These are phyloP conservation scores for Ellobius talpinus DNA, from an alignment of 2,113 vertebrate genomes.

Conservation along the genomic window DNA sequence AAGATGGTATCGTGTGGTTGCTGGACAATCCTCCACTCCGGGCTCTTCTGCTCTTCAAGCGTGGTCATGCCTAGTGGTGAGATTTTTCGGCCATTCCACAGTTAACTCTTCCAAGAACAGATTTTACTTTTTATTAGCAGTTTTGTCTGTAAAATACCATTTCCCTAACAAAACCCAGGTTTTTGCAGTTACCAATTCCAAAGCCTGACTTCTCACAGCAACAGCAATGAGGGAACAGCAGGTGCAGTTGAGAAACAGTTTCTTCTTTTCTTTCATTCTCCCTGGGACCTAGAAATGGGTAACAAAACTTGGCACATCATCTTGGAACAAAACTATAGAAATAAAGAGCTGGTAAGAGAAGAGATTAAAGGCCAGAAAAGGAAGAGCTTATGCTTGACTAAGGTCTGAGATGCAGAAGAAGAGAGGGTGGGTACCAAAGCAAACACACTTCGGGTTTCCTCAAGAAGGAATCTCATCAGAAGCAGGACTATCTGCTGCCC, in stretches of 20 bases:
- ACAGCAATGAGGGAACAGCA: neutral
- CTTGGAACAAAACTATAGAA: neutral
- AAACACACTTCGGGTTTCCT: neutral
- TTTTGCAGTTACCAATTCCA: neutral
- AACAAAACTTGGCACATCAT: neutral
- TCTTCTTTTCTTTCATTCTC: neutral
- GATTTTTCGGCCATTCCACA: neutral
- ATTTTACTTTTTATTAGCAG: neutral
- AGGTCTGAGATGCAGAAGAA: neutral
- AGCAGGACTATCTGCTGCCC: neutral
- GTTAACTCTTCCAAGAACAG: neutral
- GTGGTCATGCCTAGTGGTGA: too few relatives aligned
- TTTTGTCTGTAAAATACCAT: neutral
- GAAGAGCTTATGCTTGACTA: neutral
- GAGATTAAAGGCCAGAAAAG: neutral
- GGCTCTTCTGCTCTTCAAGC: neutral
- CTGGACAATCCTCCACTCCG: neutral
- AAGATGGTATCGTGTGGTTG: neutral
- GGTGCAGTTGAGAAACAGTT: neutral
- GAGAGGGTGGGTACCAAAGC: fast-evolving
- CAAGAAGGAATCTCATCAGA: neutral
- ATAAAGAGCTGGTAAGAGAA: neutral
- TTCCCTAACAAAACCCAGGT: neutral
- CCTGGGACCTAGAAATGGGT: neutral
- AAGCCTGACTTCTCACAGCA: neutral